Conservation (phyloP, 1,140 invertebrate genomes). For the Thaumatotibia leucotreta region DNA sequence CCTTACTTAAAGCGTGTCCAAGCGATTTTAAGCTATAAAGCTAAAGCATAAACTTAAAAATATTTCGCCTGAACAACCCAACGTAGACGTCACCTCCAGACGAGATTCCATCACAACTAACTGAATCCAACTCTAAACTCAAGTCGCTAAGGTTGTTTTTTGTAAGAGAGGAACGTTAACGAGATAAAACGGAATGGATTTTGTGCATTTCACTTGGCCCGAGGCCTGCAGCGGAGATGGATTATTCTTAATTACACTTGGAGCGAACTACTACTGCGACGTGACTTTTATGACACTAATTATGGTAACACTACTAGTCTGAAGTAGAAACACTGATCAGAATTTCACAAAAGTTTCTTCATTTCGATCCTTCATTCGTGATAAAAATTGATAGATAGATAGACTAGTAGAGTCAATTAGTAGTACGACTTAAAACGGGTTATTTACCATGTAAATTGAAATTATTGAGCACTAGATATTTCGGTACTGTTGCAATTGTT, state of each 20-base stretch:
- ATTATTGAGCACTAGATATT: too few relatives aligned
- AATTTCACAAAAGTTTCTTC: too few relatives aligned
- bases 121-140: slow-evolving; percentile 30
- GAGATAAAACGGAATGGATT: slow-evolving; percentile 71
- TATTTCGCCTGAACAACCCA: slow-evolving; percentile 26
- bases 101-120: slow-evolving; percentile 28
- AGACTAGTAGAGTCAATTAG: too few relatives aligned
- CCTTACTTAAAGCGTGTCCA: slow-evolving; percentile 40
- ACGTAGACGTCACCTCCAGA: slow-evolving; percentile 51
- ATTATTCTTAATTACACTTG: slow-evolving; percentile 10
- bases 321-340: too few relatives aligned
- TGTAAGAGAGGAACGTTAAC: slow-evolving; percentile 34
- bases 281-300: too few relatives aligned
- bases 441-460: too few relatives aligned
- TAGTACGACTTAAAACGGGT: too few relatives aligned
- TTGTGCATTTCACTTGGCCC: slow-evolving; percentile 69
- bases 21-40: slow-evolving; percentile 41
- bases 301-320: too few relatives aligned
- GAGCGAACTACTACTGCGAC: too few relatives aligned
- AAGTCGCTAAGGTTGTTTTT: slow-evolving; percentile 20
- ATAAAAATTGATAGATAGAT: too few relatives aligned
- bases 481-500: too few relatives aligned
- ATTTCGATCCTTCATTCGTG: too few relatives aligned
- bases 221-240: slow-evolving; percentile 30
- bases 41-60: slow-evolving; percentile 31